These are phyloP conservation scores for Ctenopoma kingsleyae DNA, from an alignment of 2,797 vertebrate species.

Conservation along the genomic window DNA sequence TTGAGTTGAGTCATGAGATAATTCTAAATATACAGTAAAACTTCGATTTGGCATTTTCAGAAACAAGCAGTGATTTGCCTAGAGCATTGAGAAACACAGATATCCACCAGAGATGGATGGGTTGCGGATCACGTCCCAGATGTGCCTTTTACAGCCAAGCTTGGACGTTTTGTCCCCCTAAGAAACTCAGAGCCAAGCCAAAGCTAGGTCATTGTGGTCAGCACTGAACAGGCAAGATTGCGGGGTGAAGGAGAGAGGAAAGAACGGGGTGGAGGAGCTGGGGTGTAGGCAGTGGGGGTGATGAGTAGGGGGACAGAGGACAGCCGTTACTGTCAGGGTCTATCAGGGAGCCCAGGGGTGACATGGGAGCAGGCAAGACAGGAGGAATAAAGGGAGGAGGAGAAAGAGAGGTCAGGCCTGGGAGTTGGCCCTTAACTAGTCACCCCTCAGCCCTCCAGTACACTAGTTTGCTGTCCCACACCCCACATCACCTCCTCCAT, in stretches of 20 bases:
- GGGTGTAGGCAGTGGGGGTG: slow-evolving; percentile 31
- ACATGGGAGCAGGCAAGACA: slow-evolving; percentile 65
- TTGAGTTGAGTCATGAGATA: slow-evolving; percentile 11
- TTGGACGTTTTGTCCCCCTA: slow-evolving; percentile 33
- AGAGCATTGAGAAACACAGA: slow-evolving; percentile 40
- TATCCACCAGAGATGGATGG: slow-evolving; percentile 40
- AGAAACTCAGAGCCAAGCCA: slow-evolving; percentile 52
- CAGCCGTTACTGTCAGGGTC: slow-evolving; percentile 78
- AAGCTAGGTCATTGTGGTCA: slow-evolving; percentile 66
- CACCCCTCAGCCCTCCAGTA: slow-evolving; percentile 60
- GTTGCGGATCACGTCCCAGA: slow-evolving; percentile 36
- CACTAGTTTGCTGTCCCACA: slow-evolving; percentile 31
- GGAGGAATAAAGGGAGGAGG: slow-evolving; percentile 40
- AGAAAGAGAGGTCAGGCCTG: slow-evolving; percentile 45
- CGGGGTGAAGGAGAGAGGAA: slow-evolving; percentile 24
- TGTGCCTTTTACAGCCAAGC: slow-evolving; percentile 77
- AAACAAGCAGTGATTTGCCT: slow-evolving; percentile 42
- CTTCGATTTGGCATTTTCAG: slow-evolving; percentile 2
- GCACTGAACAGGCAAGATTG: slow-evolving; percentile 31
- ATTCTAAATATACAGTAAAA: slow-evolving; percentile 12
- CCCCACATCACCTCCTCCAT: background rate
- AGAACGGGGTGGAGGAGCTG: slow-evolving; percentile 3
- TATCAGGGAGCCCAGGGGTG: slow-evolving; percentile 75
- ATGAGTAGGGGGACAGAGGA: slow-evolving; percentile 55
- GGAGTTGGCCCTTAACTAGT: slow-evolving; percentile 55